These are phyloP conservation scores for Linnaemya vulpina DNA, from an alignment of 2,888 invertebrate genomes.

Conservation along the genomic window DNA sequence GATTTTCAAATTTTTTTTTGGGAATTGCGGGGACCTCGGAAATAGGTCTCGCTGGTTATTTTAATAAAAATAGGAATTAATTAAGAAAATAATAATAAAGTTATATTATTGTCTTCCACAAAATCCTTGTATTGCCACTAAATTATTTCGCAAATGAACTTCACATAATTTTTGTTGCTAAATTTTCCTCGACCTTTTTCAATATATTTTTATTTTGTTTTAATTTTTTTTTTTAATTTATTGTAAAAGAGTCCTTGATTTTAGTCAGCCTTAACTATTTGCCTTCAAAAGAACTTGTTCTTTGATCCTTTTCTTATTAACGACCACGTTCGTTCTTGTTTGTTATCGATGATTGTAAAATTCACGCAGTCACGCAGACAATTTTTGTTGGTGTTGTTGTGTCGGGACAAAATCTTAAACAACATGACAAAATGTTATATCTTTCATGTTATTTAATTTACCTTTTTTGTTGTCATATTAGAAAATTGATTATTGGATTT, in stretches of 20 bases:
- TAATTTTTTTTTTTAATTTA: background rate
- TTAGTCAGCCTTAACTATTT: background rate
- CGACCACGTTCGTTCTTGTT: background rate
- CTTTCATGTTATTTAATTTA: background rate
- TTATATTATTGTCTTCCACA: no score
- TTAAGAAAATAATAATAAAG: no score
- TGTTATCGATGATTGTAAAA: background rate
- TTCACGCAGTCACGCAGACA: background rate
- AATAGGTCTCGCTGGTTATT: no score
- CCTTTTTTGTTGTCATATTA: background rate
- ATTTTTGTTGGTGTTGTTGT: background rate
- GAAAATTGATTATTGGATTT: background rate
- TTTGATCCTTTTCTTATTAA: background rate
- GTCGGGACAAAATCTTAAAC: background rate
- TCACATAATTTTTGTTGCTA: background rate
- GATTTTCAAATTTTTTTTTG: no score
- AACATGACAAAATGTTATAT: background rate
- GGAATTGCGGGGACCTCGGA: no score
- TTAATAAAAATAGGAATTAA: no score
- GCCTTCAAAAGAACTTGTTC: background rate
- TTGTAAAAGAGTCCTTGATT: background rate
- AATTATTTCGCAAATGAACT: no score
- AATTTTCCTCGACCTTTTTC: background rate
- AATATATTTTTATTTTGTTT: background rate
- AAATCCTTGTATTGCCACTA: no score